Evolutionary conservation across 2,888 invertebrate species (phyloP).

Genomic region (Macrophya alboannulata): DNA sequence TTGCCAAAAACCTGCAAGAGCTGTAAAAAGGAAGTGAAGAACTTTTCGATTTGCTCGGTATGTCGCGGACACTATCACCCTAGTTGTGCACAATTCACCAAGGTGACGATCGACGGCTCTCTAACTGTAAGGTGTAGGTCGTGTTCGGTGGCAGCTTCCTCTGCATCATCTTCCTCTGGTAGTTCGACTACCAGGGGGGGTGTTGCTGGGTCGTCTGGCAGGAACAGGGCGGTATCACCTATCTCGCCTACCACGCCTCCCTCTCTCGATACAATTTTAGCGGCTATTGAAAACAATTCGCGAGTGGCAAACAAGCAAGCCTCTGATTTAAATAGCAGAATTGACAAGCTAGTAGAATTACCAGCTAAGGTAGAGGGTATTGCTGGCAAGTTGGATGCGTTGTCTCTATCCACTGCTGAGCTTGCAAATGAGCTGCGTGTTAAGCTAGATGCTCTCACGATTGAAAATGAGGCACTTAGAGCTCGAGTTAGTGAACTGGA

Average conservation of each 20-base stretch:
- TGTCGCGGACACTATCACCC: too few relatives aligned
- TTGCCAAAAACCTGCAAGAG: too few relatives aligned
- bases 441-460: not conserved
- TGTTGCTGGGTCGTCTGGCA: too few relatives aligned
- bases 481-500: not conserved
- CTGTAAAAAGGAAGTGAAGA: too few relatives aligned
- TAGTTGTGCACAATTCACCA: too few relatives aligned
- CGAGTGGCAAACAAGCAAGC: not conserved
- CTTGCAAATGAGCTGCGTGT: not conserved
- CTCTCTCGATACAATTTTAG: not conserved
- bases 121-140: too few relatives aligned
- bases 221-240: too few relatives aligned
- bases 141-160: too few relatives aligned
- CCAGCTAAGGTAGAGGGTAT: not conserved
- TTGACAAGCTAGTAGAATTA: not conserved
- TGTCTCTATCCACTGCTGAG: not conserved
- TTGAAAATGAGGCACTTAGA: not conserved
- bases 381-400: not conserved
- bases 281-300: not conserved
- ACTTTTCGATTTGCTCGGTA: too few relatives aligned
- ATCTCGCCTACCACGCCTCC: not conserved
- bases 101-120: too few relatives aligned
- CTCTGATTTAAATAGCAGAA: not conserved
- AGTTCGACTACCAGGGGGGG: too few relatives aligned
- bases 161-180: too few relatives aligned